phyloP scores from a whole-genome alignment of 92 coral and sea anemone genomes.

The Porites rus region DNA sequence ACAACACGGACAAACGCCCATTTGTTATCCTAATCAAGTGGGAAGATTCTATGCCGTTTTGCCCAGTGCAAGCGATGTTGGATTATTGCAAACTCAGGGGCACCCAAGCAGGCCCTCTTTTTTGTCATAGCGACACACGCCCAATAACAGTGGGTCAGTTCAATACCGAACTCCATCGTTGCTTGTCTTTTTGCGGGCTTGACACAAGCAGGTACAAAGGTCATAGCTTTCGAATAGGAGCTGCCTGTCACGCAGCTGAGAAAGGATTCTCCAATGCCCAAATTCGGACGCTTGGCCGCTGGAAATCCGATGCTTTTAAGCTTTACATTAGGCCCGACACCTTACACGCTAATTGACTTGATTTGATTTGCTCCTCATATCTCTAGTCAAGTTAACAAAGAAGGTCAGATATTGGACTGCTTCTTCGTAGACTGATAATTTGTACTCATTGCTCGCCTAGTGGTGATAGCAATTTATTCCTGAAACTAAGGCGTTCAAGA shows the following conservation, averaged over 20 bases:
- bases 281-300: not conserved
- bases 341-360: too few species aligned
- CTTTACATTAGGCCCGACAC: not conserved
- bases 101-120: not conserved
- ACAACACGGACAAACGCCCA: not conserved
- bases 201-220: not conserved
- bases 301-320: not conserved
- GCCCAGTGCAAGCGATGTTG: not conserved
- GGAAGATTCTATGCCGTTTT: not conserved
- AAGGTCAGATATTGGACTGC: too few species aligned
- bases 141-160: not conserved
- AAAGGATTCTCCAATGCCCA: not conserved
- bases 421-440: too few species aligned
- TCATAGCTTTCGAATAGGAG: too few species aligned
- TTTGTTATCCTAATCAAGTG: not conserved
- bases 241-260: not conserved
- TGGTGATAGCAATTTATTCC: too few species aligned
- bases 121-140: not conserved
- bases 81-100: not conserved
- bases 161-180: not conserved
- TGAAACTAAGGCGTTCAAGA: too few species aligned
- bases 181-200: not conserved
- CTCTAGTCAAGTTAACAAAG: too few species aligned
- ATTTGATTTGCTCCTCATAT: too few species aligned
- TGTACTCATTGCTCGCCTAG: too few species aligned